Base-by-base conservation (phyloP, 2,888 invertebrate genomes). In the Noctuana brunneofusca region DNA sequence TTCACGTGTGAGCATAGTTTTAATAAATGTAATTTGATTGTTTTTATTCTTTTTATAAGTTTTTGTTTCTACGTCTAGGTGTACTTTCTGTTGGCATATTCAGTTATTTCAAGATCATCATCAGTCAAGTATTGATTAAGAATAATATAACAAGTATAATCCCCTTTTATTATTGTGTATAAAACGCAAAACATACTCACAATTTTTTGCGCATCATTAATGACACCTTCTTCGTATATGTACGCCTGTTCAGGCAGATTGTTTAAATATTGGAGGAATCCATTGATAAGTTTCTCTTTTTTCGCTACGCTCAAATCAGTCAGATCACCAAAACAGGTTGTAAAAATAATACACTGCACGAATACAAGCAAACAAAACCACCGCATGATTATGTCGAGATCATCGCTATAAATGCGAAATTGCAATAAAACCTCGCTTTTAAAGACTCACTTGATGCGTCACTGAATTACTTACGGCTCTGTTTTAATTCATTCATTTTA, bases 181-280 rank as follows among this genome's bases (percentile, higher is more conserved):
- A 14, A 14, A 38, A 3, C n/a, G 14, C 9, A 18, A 43, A 9
- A 18, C 8, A 8, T 32, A 60, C 60, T 62, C 14, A 93, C 93
- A 71, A 81, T 81, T 76, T 86, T 82, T 65, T 86, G 85, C 75
- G 87, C 84, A 80, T 77, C 85, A 72, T 87, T 66, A 49, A 93
- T 71, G 63, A 79, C 77, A 65, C 86, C 89, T 66, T 89, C 91
- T 67, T 89, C 86, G 70, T 91, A 92, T 41, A 76, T 77, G 73
- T 87, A 90, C 49, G 77, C 67, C 64, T 86, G 87, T 69, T 88
- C 80, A 50, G 91, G 88, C 67, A 89, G 79, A 69, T 83, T 83
- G 76, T 93, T 93, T 68, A 92, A 82, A 76, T 87, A 85, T 35
- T 88, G 74, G 66, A 93, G 71, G 67, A 93, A 87, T 67, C 76